Percentiles rank a stretch among this genome's conserved stretches.
Evolutionary conservation across 2,113 vertebrate genomes (phyloP).

Genomic region (Phylloscopus whistleri): DNA sequence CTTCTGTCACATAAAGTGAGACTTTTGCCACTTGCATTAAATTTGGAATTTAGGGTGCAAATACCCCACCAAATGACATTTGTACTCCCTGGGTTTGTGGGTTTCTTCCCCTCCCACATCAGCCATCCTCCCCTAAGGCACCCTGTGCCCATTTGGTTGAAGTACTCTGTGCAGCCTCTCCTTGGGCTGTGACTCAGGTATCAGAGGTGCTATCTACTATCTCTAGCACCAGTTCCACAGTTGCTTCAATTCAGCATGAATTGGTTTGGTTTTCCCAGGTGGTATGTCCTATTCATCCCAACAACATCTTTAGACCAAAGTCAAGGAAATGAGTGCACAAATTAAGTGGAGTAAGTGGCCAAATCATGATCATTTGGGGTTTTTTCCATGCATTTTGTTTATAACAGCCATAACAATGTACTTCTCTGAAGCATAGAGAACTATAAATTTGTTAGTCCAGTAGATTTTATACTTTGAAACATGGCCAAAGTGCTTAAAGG

Average conservation of each 20-base stretch:
- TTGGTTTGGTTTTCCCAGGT: neutral
- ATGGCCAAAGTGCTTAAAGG: neutral
- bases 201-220: neutral
- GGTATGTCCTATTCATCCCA: neutral
- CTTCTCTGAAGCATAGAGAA: constrained; percentile 24
- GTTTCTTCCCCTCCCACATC: neutral
- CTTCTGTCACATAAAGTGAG: neutral
- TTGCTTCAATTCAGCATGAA: neutral
- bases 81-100: neutral
- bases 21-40: neutral
- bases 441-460: neutral
- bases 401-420: neutral
- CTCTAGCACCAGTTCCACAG: neutral
- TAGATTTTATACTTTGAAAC: constrained; percentile 24
- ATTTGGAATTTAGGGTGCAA: neutral
- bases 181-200: neutral
- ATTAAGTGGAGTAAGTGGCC: neutral
- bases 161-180: neutral
- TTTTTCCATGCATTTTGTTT: constrained; percentile 24
- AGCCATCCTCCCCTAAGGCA: neutral
- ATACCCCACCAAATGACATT: neutral
- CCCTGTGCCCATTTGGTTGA: neutral
- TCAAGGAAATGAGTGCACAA: neutral
- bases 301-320: neutral
- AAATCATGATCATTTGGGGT: neutral